Evolutionary conservation across 2,888 invertebrate genomes (phyloP).

Genomic region (Acrobasis consociella): DNA sequence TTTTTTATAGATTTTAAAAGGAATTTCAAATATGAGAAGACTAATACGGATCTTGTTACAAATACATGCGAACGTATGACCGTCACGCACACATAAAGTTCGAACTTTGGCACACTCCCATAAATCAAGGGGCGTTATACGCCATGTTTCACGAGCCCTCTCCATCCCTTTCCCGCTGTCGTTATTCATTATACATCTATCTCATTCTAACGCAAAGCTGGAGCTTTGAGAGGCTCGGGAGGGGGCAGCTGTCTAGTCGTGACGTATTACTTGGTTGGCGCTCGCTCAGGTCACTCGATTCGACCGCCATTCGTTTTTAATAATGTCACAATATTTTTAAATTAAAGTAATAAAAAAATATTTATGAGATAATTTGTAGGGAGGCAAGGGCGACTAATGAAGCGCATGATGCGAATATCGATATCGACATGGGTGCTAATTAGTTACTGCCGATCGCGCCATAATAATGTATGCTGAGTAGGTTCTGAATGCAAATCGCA

Average conservation of each 20-base stretch:
- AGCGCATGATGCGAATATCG: constrained; percentile 67
- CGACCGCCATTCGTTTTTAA: constrained; percentile 45
- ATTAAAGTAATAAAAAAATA: constrained; percentile 26
- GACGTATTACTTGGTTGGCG: constrained; percentile 78
- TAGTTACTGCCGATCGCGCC: constrained; percentile 64
- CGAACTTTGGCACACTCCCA: constrained; percentile 80
- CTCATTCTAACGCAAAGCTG: constrained; percentile 68
- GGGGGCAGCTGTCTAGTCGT: constrained; percentile 78
- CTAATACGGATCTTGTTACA: background rate
- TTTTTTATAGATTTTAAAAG: too few species aligned
- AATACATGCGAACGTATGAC: constrained; percentile 33
- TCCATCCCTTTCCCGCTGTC: constrained; percentile 67
- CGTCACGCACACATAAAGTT: constrained; percentile 75
- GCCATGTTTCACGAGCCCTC: constrained; percentile 80
- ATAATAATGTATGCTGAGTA: constrained; percentile 76
- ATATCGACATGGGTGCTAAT: constrained; percentile 73
- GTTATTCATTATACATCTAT: constrained; percentile 57
- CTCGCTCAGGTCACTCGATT: constrained; percentile 70
- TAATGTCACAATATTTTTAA: constrained; percentile 43
- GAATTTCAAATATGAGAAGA: too few species aligned
- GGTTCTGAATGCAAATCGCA: constrained; percentile 79
- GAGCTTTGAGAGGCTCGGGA: constrained; percentile 62
- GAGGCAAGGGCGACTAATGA: constrained; percentile 51
- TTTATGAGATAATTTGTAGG: constrained; percentile 7
- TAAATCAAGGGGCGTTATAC: constrained; percentile 84